Evolutionary conservation across 2,888 invertebrate species (phyloP), one percentile per base, ranked within the genome.

Genomic region (Lamellibrachia columna): DNA sequence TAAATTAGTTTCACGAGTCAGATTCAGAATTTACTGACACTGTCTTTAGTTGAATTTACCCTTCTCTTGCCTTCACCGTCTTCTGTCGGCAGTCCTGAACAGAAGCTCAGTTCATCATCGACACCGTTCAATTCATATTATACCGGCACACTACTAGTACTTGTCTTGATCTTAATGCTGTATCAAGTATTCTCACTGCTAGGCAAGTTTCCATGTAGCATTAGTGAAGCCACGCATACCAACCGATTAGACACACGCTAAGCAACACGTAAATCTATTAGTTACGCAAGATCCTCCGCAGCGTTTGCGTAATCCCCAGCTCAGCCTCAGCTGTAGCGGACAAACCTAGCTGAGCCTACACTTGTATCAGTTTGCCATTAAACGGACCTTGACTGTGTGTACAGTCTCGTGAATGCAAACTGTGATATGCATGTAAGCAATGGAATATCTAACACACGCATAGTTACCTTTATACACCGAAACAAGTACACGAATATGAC

Each of bases 301-400:
- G 40, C 40, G 40, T 40, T 40, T 40, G 40, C 40, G 40, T 75
- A 75, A 75, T 75, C 75, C 15, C 75, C 3, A 75, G 75, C 75
- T 22, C 15, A 75, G 15, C 75, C n/a, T 6, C 22, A 75, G 75
- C 75, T 4, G 15, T 75, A n/a, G n/a, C 6, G 75, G 6, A 15
- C 75, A 75, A 75, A 75, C 75, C n/a, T 75, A 75, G 15, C n/a
- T 75, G 75, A 75, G 22, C 75, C 75, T 75, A 75, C 75, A 75
- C 75, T 75, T 75, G 15, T 75, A 75, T 75, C n/a, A 75, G 75
- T 75, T 75, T 75, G 15, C 15, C n/a, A n/a, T 6, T 15, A n/a
- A 3, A 75, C 75, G 1, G 40, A 40, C 75, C n/a, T 22, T 75
- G 15, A 75, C 75, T 75, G n/a, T n/a, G 75, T 22, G 40, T 75